phyloP scores from a whole-genome alignment of 1,140 invertebrate species.

The Bombyx mandarina region DNA sequence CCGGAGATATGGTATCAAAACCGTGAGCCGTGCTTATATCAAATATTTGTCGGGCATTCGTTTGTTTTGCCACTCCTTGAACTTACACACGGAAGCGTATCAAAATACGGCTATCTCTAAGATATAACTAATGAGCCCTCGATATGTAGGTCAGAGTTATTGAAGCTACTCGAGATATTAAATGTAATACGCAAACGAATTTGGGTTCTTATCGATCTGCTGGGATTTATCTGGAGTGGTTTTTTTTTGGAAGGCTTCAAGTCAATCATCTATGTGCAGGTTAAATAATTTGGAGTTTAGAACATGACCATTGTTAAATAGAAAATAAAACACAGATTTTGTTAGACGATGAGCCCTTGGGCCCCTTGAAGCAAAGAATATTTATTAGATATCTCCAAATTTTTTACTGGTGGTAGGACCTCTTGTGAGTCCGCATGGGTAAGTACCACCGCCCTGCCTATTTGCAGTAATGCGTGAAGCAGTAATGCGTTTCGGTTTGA shows the following conservation, averaged over 20 bases:
- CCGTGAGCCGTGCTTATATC: too few relatives aligned
- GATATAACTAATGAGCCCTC: conserved; percentile 33
- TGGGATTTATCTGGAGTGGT: too few relatives aligned
- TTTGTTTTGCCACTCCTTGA: conserved; percentile 8
- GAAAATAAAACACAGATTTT: not conserved
- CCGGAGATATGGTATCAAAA: too few relatives aligned
- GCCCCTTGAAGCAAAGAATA: too few relatives aligned
- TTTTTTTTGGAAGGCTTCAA: not conserved
- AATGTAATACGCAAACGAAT: conserved; percentile 5
- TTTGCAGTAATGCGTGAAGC: too few relatives aligned
- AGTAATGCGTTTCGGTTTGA: too few relatives aligned
- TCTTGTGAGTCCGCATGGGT: too few relatives aligned
- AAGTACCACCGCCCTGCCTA: too few relatives aligned
- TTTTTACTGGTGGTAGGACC: too few relatives aligned
- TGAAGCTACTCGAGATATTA: conserved; percentile 37
- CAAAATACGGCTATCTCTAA: conserved; percentile 11
- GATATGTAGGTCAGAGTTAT: conserved; percentile 38
- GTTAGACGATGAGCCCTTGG: not conserved
- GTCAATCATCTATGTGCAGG: not conserved
- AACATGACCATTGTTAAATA: not conserved
- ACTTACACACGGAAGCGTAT: conserved; percentile 23
- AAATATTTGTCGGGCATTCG: too few relatives aligned
- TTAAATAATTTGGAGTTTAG: not conserved
- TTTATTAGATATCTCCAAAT: too few relatives aligned
- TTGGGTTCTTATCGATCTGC: not conserved